These are phyloP conservation scores for Eupsittula cactorum DNA, from an alignment of 2,113 vertebrate species.

Conservation along the genomic window DNA sequence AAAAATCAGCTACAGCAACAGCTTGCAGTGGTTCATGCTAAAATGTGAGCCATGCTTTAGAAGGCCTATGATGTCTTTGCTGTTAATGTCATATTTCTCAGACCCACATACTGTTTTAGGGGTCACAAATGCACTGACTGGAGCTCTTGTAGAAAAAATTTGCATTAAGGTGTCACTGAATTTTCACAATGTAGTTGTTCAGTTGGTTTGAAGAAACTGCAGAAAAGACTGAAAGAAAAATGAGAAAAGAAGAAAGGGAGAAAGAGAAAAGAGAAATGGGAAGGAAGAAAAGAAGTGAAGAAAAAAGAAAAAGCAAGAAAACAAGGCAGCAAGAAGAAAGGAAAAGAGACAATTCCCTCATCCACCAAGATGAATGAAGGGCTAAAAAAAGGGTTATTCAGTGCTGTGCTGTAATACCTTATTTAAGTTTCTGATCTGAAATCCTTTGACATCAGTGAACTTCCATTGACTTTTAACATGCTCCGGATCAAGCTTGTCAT, in stretches of 20 bases:
- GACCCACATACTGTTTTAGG: background rate
- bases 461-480: slow-evolving; percentile 8
- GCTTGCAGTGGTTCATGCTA: background rate
- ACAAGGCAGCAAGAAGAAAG: background rate
- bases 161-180: background rate
- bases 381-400: slow-evolving; percentile 20
- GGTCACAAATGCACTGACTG: background rate
- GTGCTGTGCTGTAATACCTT: background rate
- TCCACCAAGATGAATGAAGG: background rate
- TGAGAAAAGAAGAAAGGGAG: background rate
- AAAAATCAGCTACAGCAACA: background rate
- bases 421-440: slow-evolving; percentile 36
- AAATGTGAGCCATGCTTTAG: background rate
- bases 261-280: background rate
- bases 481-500: background rate
- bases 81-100: background rate
- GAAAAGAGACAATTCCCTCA: background rate
- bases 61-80: background rate
- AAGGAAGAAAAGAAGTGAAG: background rate
- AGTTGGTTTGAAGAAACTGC: background rate
- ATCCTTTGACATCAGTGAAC: slow-evolving; percentile 46
- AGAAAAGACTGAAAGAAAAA: background rate
- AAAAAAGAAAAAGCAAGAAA: background rate
- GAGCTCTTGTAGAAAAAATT: background rate
- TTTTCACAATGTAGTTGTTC: background rate